A percentile compares a stretch with the other conserved stretches of the same genome.
phyloP scores from a whole-genome alignment of 2,888 invertebrate species.

The Drosophila birchii region DNA sequence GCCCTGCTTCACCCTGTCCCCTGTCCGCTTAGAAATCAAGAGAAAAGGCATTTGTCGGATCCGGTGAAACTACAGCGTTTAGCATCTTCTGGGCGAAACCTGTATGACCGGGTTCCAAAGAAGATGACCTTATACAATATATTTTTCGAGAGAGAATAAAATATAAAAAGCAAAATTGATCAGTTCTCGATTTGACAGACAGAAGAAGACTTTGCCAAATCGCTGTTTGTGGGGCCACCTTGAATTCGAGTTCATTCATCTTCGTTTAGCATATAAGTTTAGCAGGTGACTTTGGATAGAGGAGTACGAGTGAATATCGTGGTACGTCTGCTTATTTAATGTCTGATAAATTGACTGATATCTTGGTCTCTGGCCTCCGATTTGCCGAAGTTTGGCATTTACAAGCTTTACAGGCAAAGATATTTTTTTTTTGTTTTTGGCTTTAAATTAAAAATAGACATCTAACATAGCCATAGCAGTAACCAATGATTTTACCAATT shows the following conservation, averaged over 20 bases:
- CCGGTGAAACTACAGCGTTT: constrained; percentile 36
- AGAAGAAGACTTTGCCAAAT: constrained; percentile 40
- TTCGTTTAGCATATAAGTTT: constrained; percentile 40
- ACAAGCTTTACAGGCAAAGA: background rate
- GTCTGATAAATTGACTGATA: background rate
- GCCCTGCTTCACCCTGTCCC: background rate
- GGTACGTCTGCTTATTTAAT: background rate
- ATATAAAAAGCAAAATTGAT: constrained; percentile 41
- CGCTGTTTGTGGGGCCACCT: constrained; percentile 35
- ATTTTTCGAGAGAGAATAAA: constrained; percentile 24
- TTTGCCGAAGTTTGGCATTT: background rate
- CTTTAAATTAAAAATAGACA: background rate
- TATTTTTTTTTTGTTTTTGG: no score
- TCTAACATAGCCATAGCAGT: background rate
- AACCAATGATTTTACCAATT: constrained; percentile 10
- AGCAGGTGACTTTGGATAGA: constrained; percentile 22
- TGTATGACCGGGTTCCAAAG: constrained; percentile 46
- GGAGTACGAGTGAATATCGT: background rate
- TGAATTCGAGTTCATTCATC: constrained; percentile 50
- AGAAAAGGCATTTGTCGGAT: background rate
- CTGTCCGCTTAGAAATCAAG: constrained; percentile 4
- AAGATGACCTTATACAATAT: constrained; percentile 49
- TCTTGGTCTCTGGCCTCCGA: background rate
- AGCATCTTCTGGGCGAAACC: constrained; percentile 41
- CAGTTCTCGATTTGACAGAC: constrained; percentile 42